These are phyloP conservation scores for Spinus olivaceus DNA, from an alignment of 2,797 vertebrate genomes.

Conservation along the genomic window DNA sequence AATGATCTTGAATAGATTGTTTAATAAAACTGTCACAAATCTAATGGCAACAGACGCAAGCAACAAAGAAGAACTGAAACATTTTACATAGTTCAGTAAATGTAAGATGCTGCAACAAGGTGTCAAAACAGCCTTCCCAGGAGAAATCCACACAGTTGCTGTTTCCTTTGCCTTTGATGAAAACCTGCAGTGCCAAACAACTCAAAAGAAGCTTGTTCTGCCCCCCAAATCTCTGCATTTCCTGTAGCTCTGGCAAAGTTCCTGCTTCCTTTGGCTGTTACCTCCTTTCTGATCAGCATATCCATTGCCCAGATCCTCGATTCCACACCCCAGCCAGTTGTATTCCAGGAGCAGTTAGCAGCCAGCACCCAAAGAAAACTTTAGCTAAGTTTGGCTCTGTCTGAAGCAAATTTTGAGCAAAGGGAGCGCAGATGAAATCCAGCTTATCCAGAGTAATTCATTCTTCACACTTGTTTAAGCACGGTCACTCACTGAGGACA, in stretches of 20 bases:
- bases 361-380: not conserved
- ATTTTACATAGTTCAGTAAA: not conserved
- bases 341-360: not conserved
- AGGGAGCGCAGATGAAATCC: not conserved
- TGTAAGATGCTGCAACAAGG: not conserved
- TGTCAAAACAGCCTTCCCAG: not conserved
- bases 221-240: not conserved
- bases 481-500: constrained; percentile 19
- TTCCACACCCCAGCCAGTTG: not conserved
- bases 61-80: not conserved
- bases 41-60: not conserved
- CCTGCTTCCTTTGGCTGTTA: not conserved
- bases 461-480: constrained; percentile 40
- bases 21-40: constrained; percentile 33
- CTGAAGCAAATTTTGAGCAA: not conserved
- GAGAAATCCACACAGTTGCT: not conserved
- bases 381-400: constrained; percentile 15
- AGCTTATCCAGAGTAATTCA: constrained; percentile 20
- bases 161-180: not conserved
- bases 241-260: not conserved
- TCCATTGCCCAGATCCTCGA: not conserved
- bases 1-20: constrained; percentile 1
- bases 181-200: not conserved
- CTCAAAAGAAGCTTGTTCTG: not conserved
- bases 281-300: not conserved